Evolutionary conservation across 2,888 invertebrate genomes (phyloP), one percentile per base, ranked within the genome.

Genomic region (Choristoneura rosaceana): DNA sequence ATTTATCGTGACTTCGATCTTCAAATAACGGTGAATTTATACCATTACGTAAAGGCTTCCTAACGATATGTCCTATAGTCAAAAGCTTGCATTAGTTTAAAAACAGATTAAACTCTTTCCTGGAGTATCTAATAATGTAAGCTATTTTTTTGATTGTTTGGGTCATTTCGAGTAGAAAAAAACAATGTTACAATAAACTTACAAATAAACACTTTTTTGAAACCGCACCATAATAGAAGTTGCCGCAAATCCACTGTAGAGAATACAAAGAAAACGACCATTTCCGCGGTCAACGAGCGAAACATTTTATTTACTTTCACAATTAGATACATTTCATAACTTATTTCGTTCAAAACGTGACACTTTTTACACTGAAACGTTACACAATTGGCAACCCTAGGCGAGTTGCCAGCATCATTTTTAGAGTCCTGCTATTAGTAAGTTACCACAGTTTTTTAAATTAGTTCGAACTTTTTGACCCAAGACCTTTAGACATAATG

Each of bases 401-500:
- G 61, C 61, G 61, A 69, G 73, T 76, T 71, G 73, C 34, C 70
- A 73, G 74, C 68, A 69, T 74, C 78, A 78, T 77, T 75, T 78
- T 79, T 79, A 79, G 7, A 38, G 7, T 77, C 12, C 12, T 47
- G 15, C 50, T 7, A 7, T 38, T 5, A 38, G 38, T 38, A 38
- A 38, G 7, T 50, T 43, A 12, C 12, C 43, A 43, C 43, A 12
- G 4, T 38, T 38, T 38, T 38, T 25, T 43, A 10, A 43, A 9
- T 9, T 43, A 43, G 10, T 43, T 9, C 0, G 10, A 43, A 12
- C 43, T 12, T 43, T 43, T 12, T 43, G 0, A 12, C 10, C 12
- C 3, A 47, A 47, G 45, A n/a, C n/a, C n/a, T 47, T 3, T 5
- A 15, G 15, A 50, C 3, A 15, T 17, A 9, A n/a, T 5, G 15